A percentile compares a stretch with the other conserved stretches of the same genome.
Conservation (phyloP, 2,797 vertebrate genomes). For the Micrastur ruficollis region DNA sequence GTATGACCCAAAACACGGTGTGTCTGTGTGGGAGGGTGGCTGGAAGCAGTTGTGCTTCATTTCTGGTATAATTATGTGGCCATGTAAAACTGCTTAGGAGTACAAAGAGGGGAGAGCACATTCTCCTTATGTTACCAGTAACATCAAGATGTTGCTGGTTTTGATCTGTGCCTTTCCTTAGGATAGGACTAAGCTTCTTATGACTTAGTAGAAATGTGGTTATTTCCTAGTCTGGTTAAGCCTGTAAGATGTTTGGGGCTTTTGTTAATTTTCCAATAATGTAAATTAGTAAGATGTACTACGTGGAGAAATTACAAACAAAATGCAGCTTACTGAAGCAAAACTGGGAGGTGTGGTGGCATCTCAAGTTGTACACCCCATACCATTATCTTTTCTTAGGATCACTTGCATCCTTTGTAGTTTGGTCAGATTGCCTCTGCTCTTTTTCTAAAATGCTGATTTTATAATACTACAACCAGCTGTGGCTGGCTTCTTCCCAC, state of each 20-base stretch:
- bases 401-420: not conserved
- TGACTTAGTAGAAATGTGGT: not conserved
- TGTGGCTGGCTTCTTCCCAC: not conserved
- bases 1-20: accelerated
- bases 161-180: not conserved
- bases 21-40: not conserved
- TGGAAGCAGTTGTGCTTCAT: not conserved
- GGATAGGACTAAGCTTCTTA: not conserved
- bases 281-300: not conserved
- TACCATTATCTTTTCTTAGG: not conserved
- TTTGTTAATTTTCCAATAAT: not conserved
- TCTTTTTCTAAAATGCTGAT: not conserved
- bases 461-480: not conserved
- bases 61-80: not conserved
- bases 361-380: not conserved
- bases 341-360: not conserved
- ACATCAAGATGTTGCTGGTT: not conserved
- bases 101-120: not conserved
- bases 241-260: not conserved
- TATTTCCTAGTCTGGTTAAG: not conserved
- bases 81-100: not conserved
- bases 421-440: not conserved
- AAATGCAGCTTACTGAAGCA: not conserved
- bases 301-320: not conserved
- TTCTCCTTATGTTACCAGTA: not conserved